Evolutionary conservation across 1,140 invertebrate genomes (phyloP), one percentile per base, ranked within the genome.

Genomic region (Cydia pomonella): DNA sequence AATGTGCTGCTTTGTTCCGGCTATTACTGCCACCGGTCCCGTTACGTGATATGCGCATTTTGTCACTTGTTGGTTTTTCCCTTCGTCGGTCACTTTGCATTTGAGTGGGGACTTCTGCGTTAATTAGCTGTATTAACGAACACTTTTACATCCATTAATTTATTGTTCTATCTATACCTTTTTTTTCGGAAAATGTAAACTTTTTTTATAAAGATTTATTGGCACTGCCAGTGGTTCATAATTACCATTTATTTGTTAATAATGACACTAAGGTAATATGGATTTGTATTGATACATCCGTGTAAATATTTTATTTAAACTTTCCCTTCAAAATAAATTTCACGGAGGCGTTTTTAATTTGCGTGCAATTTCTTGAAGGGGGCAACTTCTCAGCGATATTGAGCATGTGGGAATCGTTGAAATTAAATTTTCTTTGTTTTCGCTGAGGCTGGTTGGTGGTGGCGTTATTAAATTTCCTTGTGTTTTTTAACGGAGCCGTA

Each of bases 381-480:
- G 75, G 80, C 75, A 87, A 87, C 82, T 90, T 87, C 84, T 87
- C 78, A 87, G 80, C 86, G 82, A 86, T 92, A 92, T 92, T 82
- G 87, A 89, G 86, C 89, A 92, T 93, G 88, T 93, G 90, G 90
- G 90, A 93, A 92, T 93, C 88, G 88, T 89, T 76, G 84, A 88
- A 92, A 92, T 93, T 93, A 89, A 92, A 92, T 92, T 92, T 92
- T 90, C 90, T 93, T 93, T 93, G 91, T 92, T 90, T 92, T 90
- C 85, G 27, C 18, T 86, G 80, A 79, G 75, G 82, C 82, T 82
- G 82, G 85, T 83, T 85, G 82, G 80, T 79, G 82, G 87, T 82
- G 84, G 84, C 89, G 91, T 93, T 93, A 93, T 93, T 93, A 93
- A 93, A 93, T 93, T 93, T 93, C 91, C 92, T 91, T 91, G 92